Percentiles rank a stretch among this genome's conserved stretches.
These are phyloP conservation scores for Halictus rubicundus DNA, from an alignment of 1,140 invertebrate species.

Conservation along the genomic window DNA sequence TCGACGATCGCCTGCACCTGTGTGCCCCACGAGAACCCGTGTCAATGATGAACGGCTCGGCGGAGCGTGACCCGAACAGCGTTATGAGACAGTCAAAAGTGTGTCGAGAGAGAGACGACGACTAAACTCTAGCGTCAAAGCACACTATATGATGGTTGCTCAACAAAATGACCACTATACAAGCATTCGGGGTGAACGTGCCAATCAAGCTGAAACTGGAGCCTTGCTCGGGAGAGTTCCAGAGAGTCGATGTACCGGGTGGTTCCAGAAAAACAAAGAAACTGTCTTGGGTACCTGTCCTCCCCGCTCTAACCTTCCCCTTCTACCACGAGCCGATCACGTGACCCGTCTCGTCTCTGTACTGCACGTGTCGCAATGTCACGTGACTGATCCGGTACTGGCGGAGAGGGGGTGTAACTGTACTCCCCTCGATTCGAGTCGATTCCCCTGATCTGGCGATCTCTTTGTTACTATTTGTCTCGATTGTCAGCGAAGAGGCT, in stretches of 20 bases:
- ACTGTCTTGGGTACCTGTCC: too few relatives aligned
- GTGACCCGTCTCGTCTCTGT: too few relatives aligned
- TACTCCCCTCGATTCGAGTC: too few relatives aligned
- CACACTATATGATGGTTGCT: conserved; percentile 64
- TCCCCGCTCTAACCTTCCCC: too few relatives aligned
- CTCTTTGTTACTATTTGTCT: too few relatives aligned
- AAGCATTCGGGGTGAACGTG: conserved; percentile 77
- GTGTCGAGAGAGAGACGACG: conserved; percentile 50
- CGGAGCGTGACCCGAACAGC: conserved; percentile 32
- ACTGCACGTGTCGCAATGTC: too few relatives aligned
- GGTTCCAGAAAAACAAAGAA: conserved; percentile 13
- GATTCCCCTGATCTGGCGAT: too few relatives aligned
- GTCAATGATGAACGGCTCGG: not conserved
- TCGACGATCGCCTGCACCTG: conserved; percentile 96
- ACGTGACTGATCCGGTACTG: too few relatives aligned
- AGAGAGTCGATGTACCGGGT: too few relatives aligned
- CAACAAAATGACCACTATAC: conserved; percentile 69
- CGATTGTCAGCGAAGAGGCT: too few relatives aligned
- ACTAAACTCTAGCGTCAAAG: conserved; percentile 73
- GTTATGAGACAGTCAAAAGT: conserved; percentile 49
- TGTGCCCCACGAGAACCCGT: not conserved
- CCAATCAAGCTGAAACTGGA: conserved; percentile 75
- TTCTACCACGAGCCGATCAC: too few relatives aligned
- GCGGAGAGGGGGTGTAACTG: too few relatives aligned
- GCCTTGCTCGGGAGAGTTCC: not conserved